These are phyloP conservation scores for Thereva unica DNA, from an alignment of 2,888 invertebrate genomes.

Conservation along the genomic window DNA sequence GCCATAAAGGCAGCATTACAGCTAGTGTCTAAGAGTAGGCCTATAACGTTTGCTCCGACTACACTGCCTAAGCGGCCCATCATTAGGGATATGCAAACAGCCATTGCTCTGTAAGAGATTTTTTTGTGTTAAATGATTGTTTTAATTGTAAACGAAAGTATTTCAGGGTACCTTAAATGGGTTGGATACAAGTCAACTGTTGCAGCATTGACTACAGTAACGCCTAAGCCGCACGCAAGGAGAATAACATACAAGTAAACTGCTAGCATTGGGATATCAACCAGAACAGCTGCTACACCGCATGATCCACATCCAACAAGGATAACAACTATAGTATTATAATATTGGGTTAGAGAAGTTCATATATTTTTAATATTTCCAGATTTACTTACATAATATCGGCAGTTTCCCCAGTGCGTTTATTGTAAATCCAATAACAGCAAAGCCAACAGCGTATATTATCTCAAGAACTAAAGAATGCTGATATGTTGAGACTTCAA, in stretches of 20 bases:
- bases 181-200: conserved; percentile 55
- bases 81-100: conserved; percentile 61
- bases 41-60: conserved; percentile 59
- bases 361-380: neutral
- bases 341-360: neutral
- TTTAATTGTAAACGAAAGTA: neutral
- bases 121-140: neutral
- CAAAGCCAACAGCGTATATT: conserved; percentile 50
- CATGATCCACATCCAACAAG: conserved; percentile 47
- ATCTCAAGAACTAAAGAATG: conserved; percentile 49
- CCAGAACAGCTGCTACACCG: conserved; percentile 46
- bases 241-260: conserved; percentile 49
- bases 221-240: conserved; percentile 49
- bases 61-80: conserved; percentile 61
- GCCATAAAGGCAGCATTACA: conserved; percentile 58
- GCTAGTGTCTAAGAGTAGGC: conserved; percentile 56
- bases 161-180: conserved; percentile 48
- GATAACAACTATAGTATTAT: conserved; percentile 44
- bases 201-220: conserved; percentile 51
- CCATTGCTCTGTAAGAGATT: conserved; percentile 58
- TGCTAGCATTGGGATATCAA: conserved; percentile 47
- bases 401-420: conserved; percentile 48
- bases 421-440: conserved; percentile 49
- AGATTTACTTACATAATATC: conserved; percentile 48
- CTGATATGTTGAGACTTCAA: conserved; percentile 50